These are phyloP conservation scores for Cylindroiulus punctatus DNA, from an alignment of 2,888 invertebrate species.

Conservation along the genomic window DNA sequence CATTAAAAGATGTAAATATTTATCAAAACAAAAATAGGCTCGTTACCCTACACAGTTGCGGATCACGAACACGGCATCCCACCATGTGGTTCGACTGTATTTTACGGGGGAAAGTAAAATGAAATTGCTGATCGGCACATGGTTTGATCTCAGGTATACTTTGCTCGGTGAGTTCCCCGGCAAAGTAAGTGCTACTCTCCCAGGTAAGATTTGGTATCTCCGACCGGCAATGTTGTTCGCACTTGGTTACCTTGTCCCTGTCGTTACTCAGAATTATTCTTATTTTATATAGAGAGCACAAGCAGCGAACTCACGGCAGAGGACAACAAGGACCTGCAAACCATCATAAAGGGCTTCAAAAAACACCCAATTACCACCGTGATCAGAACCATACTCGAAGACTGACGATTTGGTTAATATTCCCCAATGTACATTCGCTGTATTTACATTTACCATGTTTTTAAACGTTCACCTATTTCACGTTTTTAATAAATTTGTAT, in stretches of 20 bases:
- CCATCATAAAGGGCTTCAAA: not conserved
- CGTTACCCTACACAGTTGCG: not conserved
- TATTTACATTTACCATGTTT: no score
- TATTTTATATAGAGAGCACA: not conserved
- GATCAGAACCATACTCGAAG: not conserved
- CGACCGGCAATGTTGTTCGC: no score
- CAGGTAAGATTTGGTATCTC: not conserved
- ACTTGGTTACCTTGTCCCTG: no score
- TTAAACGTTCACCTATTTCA: no score
- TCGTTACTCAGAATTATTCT: not conserved
- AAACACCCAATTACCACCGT: not conserved
- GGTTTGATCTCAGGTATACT: not conserved
- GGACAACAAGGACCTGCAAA: not conserved
- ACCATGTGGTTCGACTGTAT: not conserved
- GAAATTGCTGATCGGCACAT: not conserved
- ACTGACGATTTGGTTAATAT: not conserved
- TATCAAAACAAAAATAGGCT: not conserved
- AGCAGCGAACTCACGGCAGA: not conserved
- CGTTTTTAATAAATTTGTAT: no score
- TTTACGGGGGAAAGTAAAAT: not conserved
- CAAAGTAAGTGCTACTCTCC: not conserved
- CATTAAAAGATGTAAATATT: no score
- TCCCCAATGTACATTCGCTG: no score
- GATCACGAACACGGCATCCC: not conserved
- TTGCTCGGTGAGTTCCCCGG: not conserved